Percentiles rank a stretch among this genome's conserved stretches.
phyloP scores from a whole-genome alignment of 2,888 invertebrate species.

The Graphium colonna region DNA sequence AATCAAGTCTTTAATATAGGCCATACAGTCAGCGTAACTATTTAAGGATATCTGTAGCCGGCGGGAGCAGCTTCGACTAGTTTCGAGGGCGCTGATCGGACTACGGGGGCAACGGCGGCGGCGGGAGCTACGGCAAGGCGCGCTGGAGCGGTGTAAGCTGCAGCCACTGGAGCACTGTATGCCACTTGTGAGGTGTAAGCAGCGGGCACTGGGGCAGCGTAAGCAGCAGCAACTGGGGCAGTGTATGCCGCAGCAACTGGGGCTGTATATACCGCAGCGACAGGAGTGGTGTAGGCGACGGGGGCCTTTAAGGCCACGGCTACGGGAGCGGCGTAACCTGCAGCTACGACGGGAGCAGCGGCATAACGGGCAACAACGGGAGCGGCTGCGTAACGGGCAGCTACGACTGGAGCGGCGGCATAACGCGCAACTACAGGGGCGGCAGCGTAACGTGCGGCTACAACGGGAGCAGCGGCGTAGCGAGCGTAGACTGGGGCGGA shows the following conservation, averaged over 20 bases:
- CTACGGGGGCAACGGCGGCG: conserved; percentile 44
- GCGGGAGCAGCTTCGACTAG: conserved; percentile 74
- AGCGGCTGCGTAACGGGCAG: conserved; percentile 36
- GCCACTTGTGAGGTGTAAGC: conserved; percentile 22
- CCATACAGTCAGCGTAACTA: conserved; percentile 42
- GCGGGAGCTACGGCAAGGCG: conserved; percentile 31
- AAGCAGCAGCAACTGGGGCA: conserved; percentile 30
- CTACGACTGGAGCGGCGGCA: no score
- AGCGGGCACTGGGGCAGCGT: conserved; percentile 38
- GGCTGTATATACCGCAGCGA: conserved; percentile 24
- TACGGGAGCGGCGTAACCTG: conserved; percentile 37
- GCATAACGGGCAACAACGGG: no score
- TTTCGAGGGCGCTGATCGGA: conserved; percentile 82
- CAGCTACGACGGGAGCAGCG: conserved; percentile 38
- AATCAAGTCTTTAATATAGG: conserved; percentile 60
- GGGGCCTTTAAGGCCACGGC: no score
- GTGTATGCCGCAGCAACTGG: conserved; percentile 34
- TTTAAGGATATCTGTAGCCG: conserved; percentile 66
- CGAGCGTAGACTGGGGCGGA: conserved; percentile 59
- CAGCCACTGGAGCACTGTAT: conserved; percentile 29
- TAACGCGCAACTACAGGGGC: no score
- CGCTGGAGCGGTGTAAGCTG: conserved; percentile 24
- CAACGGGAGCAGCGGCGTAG: conserved; percentile 68
- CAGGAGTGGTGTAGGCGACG: conserved; percentile 34
- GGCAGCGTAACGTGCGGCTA: no score